phyloP scores from a whole-genome alignment of 2,797 vertebrate genomes.

The Erethizon dorsatum region DNA sequence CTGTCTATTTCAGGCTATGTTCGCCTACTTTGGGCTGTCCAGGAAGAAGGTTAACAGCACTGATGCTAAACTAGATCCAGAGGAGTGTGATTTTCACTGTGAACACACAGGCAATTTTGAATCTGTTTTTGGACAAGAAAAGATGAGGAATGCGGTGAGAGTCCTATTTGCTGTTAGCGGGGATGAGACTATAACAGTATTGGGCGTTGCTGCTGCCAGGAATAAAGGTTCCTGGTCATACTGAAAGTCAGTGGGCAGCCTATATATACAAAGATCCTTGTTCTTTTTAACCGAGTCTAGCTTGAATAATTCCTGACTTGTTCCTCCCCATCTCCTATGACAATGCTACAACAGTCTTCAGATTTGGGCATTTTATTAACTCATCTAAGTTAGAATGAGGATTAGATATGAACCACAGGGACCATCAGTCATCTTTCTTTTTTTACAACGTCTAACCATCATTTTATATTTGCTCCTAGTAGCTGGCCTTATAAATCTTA shows the following conservation, averaged over 20 bases:
- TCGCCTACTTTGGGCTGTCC: background rate
- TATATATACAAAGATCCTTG: background rate
- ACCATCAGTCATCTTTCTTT: slow-evolving; percentile 65
- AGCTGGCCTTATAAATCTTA: slow-evolving; percentile 84
- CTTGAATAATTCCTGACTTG: background rate
- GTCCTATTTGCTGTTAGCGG: background rate
- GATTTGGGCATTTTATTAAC: slow-evolving; percentile 61
- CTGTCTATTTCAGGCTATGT: background rate
- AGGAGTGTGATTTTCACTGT: background rate
- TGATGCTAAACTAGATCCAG: background rate
- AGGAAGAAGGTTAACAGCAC: background rate
- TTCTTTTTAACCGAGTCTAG: slow-evolving; percentile 1
- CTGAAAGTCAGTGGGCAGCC: background rate
- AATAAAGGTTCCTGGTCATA: slow-evolving; percentile 21
- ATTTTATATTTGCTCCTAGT: slow-evolving; percentile 80
- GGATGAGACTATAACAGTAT: background rate
- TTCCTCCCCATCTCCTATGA: slow-evolving; percentile 22
- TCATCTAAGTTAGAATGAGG: slow-evolving; percentile 24
- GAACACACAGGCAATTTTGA: background rate
- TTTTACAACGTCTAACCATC: slow-evolving; percentile 63
- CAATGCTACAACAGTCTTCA: slow-evolving; percentile 68
- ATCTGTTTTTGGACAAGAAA: background rate
- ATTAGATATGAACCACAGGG: slow-evolving; percentile 67
- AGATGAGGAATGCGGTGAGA: background rate
- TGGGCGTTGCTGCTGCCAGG: slow-evolving; percentile 32